Conservation (phyloP, 2,113 vertebrate species). For the Psophia crepitans region DNA sequence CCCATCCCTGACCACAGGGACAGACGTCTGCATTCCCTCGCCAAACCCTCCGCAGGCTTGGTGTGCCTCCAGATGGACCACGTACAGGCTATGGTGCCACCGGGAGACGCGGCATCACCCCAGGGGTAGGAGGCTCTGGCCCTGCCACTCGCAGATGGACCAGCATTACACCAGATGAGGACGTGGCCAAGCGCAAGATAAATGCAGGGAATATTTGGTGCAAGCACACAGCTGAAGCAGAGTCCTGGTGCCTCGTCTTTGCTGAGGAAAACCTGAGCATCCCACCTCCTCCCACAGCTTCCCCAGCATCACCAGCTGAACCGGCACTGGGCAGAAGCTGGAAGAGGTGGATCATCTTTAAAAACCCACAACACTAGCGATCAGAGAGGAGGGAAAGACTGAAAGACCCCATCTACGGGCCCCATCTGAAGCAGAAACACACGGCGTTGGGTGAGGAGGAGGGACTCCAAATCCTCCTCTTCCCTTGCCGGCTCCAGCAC, state of each 20-base stretch:
- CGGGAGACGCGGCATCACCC: neutral
- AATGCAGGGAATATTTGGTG: neutral
- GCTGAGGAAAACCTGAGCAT: neutral
- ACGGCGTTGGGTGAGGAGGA: neutral
- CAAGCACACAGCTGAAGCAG: neutral
- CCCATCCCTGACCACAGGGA: rapidly evolving
- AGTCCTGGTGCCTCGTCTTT: neutral
- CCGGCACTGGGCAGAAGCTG: neutral
- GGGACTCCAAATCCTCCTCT: neutral
- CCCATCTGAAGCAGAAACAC: neutral
- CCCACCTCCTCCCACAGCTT: neutral
- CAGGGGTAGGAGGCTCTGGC: neutral
- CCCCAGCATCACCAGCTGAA: neutral
- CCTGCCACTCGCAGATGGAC: neutral
- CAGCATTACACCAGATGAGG: neutral
- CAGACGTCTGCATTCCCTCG: neutral
- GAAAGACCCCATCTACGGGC: neutral
- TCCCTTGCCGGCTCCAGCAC: neutral
- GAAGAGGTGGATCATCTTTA: neutral
- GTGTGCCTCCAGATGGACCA: neutral
- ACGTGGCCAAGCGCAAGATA: rapidly evolving
- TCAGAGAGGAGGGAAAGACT: neutral
- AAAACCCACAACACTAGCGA: neutral
- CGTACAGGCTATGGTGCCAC: neutral
- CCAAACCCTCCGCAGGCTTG: neutral